Evolutionary conservation across 2,888 invertebrate species (phyloP), one percentile per base, ranked within the genome.

Genomic region (Drosophila ustulata): DNA sequence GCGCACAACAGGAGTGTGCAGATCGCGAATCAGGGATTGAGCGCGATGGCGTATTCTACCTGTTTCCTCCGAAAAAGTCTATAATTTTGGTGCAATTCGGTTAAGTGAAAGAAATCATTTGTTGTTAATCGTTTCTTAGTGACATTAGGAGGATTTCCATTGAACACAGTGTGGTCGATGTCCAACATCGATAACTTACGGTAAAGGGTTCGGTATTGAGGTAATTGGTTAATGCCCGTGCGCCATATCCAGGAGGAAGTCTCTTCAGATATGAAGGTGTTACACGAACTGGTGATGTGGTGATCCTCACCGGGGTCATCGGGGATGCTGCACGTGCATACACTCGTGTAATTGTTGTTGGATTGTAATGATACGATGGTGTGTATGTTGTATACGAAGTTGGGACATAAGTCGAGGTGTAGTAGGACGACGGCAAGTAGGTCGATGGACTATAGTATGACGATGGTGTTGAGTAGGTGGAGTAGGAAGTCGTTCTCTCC

Each of bases 51-150:
- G 95, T 91, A 97, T 97, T 86, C 95, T 94, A 90, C 95, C 95
- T 77, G 96, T 95, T 93, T 97, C 97, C 92, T 96, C 96, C 92
- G 96, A 95, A 93, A 97, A 97, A 82, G 94, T 94, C 97, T 97
- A 94, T 11, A 68, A 71, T 52, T 51, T 34, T 34, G 34, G 9
- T 66, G 7, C 34, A 9, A 32, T 47, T 45, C 9, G 18, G 41
- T 56, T 37, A 45, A 41, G 25, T 25, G 50, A 58, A 46, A 32
- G 3, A 51, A 26, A 28, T 28, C 7, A 28, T 6, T 2, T 37
- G 13, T 49, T 28, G 45, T 26, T 13, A 18, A 13, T 46, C 11
- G 13, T n/a, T 8, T 45, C 8, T 13, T 23, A 9, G 23, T n/a
- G 23, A 32, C 1, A 39, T 18, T 41, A 39, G 2, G 11, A n/a